phyloP scores from a whole-genome alignment of 2,797 vertebrate species.

The Benthosema pterotum region DNA sequence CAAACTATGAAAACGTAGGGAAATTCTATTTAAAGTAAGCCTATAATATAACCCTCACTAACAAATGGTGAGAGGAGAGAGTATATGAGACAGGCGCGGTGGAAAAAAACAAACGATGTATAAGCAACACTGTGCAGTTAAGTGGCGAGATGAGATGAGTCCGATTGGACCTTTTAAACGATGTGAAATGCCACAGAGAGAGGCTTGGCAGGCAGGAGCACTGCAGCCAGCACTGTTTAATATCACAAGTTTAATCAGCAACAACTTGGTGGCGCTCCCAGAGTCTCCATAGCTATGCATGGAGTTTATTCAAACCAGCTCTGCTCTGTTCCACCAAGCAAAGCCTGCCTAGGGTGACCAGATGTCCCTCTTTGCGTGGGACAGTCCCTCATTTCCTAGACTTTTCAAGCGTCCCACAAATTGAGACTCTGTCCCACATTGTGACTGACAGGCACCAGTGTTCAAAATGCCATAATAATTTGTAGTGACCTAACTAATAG shows the following conservation, averaged over 20 bases:
- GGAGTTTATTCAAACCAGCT: slow-evolving; percentile 74
- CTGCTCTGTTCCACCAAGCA: slow-evolving; percentile 60
- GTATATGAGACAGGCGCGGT: slow-evolving; percentile 51
- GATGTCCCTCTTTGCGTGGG: no score
- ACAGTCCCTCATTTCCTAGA: no score
- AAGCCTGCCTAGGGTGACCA: no score
- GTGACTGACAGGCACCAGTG: no score
- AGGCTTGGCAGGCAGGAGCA: slow-evolving; percentile 69
- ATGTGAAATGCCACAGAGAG: slow-evolving; percentile 68
- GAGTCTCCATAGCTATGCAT: slow-evolving; percentile 62
- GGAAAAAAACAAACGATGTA: slow-evolving; percentile 21
- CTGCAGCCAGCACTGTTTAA: slow-evolving; percentile 75
- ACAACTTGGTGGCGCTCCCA: slow-evolving; percentile 74
- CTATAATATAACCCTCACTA: slow-evolving; percentile 40
- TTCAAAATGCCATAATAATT: no score
- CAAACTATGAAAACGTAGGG: slow-evolving; percentile 41
- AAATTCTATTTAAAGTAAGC: slow-evolving; percentile 62
- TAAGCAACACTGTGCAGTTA: slow-evolving; percentile 54
- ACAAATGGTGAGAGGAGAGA: slow-evolving; percentile 46
- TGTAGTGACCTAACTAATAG: no score
- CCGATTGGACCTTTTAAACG: slow-evolving; percentile 68
- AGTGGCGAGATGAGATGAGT: slow-evolving; percentile 60
- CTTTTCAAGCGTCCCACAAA: no score
- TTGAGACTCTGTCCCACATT: no score
- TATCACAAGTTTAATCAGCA: slow-evolving; percentile 77